Percentiles rank a stretch among this genome's conserved stretches.
Evolutionary conservation across 2,797 vertebrate genomes (phyloP).

Genomic region (Paramormyrops hopkinsi): DNA sequence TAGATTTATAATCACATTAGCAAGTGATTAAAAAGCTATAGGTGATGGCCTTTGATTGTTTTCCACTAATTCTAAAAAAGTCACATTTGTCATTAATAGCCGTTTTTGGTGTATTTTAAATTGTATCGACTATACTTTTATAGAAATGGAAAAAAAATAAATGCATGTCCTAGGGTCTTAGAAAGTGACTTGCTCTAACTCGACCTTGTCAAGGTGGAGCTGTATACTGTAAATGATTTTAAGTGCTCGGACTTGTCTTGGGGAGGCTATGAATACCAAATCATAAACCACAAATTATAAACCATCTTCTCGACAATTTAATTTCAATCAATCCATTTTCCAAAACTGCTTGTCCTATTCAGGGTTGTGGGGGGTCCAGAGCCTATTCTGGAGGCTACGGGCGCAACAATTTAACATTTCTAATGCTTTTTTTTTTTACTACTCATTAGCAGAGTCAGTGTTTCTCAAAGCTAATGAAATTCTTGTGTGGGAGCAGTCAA

Average conservation of each 20-base stretch:
- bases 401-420: conserved; percentile 5
- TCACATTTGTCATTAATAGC: background rate
- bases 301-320: background rate
- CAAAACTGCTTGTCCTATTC: background rate
- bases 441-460: background rate
- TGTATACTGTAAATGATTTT: conserved; percentile 32
- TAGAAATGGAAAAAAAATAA: background rate
- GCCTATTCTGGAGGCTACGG: background rate
- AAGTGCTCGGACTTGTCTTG: conserved; percentile 39
- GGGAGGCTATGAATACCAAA: background rate
- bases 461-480: background rate
- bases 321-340: background rate
- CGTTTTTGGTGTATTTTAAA: background rate
- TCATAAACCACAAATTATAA: background rate
- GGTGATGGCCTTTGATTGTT: background rate
- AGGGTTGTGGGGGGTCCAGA: background rate
- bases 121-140: background rate
- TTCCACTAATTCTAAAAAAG: background rate
- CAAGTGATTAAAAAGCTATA: background rate
- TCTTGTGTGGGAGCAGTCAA: background rate
- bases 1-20: background rate
- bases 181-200: background rate
- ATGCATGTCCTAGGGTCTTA: background rate
- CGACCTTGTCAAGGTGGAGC: conserved; percentile 25
- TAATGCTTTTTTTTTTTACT: background rate